Evolutionary conservation across 2,113 vertebrate species (phyloP).

Genomic region (Trogon melanurus): DNA sequence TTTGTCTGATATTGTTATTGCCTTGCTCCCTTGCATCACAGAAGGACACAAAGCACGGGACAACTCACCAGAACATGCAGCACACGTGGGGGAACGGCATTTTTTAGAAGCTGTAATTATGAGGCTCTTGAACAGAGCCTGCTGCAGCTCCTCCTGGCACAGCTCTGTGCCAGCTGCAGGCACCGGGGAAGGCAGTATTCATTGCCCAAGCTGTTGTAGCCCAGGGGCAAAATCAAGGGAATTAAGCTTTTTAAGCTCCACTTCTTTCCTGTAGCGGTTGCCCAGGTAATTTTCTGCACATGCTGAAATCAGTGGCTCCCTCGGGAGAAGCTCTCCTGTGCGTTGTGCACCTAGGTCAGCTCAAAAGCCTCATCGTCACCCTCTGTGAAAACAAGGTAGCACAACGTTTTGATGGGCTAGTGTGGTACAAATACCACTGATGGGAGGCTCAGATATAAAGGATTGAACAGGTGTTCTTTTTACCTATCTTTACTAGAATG

Average conservation of each 20-base stretch:
- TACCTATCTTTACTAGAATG: background rate
- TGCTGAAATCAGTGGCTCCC: background rate
- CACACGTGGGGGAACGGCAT: rapidly evolving
- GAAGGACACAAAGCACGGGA: background rate
- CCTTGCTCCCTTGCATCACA: background rate
- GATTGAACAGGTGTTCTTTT: background rate
- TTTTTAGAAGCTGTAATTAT: background rate
- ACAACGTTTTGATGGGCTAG: rapidly evolving
- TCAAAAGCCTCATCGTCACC: background rate
- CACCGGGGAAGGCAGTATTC: background rate
- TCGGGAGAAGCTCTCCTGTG: background rate
- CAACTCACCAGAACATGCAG: background rate
- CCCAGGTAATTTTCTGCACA: background rate
- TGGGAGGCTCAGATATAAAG: background rate
- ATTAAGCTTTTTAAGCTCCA: background rate
- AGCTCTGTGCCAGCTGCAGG: background rate
- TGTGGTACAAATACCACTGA: background rate
- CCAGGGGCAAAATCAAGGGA: background rate
- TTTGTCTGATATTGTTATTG: background rate
- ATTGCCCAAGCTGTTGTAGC: background rate
- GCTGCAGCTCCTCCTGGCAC: background rate
- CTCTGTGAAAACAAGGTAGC: background rate
- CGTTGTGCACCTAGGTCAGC: background rate
- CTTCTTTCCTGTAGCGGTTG: background rate
- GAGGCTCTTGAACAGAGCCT: background rate